Evolutionary conservation across 2,113 vertebrate species (phyloP).

Genomic region (Plecturocebus donacophilus): DNA sequence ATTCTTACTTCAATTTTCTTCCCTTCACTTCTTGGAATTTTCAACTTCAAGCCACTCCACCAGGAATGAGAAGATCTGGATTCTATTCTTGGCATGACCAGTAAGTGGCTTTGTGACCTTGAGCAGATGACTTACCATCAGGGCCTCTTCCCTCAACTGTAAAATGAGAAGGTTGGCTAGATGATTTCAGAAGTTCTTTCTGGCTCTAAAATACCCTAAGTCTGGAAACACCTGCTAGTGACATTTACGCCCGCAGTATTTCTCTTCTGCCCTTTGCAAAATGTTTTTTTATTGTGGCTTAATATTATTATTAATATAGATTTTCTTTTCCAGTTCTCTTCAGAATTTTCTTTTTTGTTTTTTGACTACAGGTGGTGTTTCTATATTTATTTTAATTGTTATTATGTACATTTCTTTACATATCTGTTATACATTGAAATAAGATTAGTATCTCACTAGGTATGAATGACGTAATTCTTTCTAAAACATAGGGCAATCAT

Average conservation of each 20-base stretch:
- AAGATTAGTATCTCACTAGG: neutral
- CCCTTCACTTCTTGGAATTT: neutral
- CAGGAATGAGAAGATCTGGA: neutral
- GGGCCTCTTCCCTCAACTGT: slow-evolving; percentile 10
- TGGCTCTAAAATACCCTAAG: slow-evolving; percentile 6
- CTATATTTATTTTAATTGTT: neutral
- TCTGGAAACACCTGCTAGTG: slow-evolving; percentile 32
- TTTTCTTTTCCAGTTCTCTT: neutral
- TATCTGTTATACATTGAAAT: neutral
- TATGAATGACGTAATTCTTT: neutral
- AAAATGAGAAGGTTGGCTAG: slow-evolving; percentile 49
- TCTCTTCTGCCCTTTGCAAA: neutral
- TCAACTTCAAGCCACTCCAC: neutral
- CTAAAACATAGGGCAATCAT: neutral
- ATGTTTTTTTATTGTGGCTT: neutral
- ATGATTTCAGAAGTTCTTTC: neutral
- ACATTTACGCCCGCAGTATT: neutral
- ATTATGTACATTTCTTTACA: neutral
- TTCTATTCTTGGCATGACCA: slow-evolving; percentile 52
- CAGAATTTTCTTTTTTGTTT: neutral
- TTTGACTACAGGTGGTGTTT: neutral
- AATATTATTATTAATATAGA: neutral
- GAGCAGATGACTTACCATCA: slow-evolving; percentile 56
- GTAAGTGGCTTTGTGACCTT: slow-evolving; percentile 79
- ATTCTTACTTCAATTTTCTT: neutral